Base-by-base conservation (phyloP, 30 jellyfish, hydroid and myxozoan genomes). In the Pelagia noctiluca region DNA sequence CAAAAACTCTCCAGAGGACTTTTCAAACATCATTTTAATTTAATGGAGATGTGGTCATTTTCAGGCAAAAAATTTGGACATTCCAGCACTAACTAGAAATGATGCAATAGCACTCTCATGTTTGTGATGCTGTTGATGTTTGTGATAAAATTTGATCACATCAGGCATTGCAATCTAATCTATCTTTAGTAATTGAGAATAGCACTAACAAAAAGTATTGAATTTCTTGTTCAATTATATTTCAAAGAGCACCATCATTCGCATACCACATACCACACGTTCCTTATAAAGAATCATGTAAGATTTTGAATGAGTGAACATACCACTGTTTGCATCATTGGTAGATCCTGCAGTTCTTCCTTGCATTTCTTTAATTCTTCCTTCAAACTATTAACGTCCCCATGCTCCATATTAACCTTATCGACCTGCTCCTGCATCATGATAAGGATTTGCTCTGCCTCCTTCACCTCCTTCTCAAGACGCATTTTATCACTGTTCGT, bases 371-470 rank as follows among this genome's bases (percentile, higher is more conserved):
- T 13, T 21, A 80, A 12, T 31, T 66, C 62, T 23, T 80, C 73
- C 30, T 32, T 47, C 37, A 80, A 68, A 0, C 13, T 66, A 25
- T 25, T 67, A 48, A 71, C 54, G 19, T 66, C 78, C 2, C 63
- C 77, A 50, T 53, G 28, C 24, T 35, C 89, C 13, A 35, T 35
- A 48, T 80, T 80, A 16, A 80, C 91, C 26, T 66, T 54, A 19
- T 80, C 91, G 49, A 80, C 84, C 18, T 71, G 74, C 1, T 80
- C 91, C 33, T 80, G 91, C 91, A 80, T 80, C 84, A 66, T 0
- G 33, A 42, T 46, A 16, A 80, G 11, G 33, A 80, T 80, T 13
- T 35, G 52, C 28, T 80, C 91, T 0, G 84, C 53, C 7, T 80
- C 91, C n/a, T 65, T 77, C 52, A 34, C 26, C 30, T 19, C 63